Evolutionary conservation across 2,888 invertebrate species (phyloP), one percentile per base, ranked within the genome.

Genomic region (Rambutsinella grinnellia): DNA sequence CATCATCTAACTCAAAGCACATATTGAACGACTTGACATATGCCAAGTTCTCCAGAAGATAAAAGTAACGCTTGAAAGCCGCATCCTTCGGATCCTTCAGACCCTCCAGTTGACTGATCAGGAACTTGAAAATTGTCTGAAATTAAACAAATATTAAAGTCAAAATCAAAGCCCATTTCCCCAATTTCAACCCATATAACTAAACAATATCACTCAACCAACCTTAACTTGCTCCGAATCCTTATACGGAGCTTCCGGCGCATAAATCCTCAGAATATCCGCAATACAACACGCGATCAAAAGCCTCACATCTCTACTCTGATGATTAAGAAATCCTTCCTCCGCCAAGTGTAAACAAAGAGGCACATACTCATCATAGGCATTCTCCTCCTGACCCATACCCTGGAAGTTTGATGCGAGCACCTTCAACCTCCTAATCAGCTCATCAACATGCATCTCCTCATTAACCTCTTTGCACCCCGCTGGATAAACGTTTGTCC

Each of bases 11-110:
- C 87, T 99, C 98, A 86, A 98, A 96, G 87, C 97, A 98, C 93
- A 99, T 98, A 87, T 98, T 98, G 88, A 99, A 98, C 0, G 97
- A 96, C 87, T 99, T 99, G 46, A 98, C 97, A 87, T 96, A 97
- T 0, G 97, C 97, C 84, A 99, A 89, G 88, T 98, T 99, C 88
- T 99, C 98, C 71, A 99, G 88, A 61, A 99, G 89, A 87, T 99
- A 99, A 88, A 98, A 98, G 88, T 98, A 98, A 83, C 97, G 91
- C 87, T 98, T 98, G 88, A 98, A 99, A 2, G 97, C 96, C 2
- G 98, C 95, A 88, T 97, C 96, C 87, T 97, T 97, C 0, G 97
- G 97, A 88, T 98, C 97, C 85, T 94, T 94, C 24, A 99, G 90
- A 17, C 98, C 98, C 83, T 93, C 91, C 80, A 99, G 88, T 87